Evolutionary conservation across 2,113 vertebrate species (phyloP).

Genomic region (Colaptes auratus): DNA sequence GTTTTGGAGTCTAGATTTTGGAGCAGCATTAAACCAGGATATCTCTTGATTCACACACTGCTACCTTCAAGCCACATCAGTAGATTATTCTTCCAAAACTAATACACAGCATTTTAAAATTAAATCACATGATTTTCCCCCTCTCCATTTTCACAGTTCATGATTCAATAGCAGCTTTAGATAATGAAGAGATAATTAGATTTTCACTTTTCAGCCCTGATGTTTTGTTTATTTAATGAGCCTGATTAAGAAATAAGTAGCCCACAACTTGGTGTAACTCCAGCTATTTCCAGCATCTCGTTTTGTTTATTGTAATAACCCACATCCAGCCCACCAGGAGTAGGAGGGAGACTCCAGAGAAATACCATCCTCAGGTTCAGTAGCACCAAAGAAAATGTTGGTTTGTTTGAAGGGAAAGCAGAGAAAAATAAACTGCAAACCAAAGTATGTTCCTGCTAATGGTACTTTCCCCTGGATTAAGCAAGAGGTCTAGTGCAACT

Average conservation of each 20-base stretch:
- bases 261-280: neutral
- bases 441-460: slow-evolving; percentile 29
- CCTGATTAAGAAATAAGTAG: neutral
- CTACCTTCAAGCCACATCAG: slow-evolving; percentile 14
- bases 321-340: slow-evolving; percentile 21
- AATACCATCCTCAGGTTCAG: neutral
- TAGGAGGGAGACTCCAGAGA: slow-evolving; percentile 18
- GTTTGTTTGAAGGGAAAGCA: slow-evolving; percentile 52
- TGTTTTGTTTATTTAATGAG: slow-evolving; percentile 7
- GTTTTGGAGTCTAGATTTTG: neutral
- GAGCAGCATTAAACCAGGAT: neutral
- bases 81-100: neutral
- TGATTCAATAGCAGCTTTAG: neutral
- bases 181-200: slow-evolving; percentile 10
- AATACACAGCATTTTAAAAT: neutral
- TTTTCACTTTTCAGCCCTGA: slow-evolving; percentile 8
- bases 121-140: neutral
- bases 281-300: slow-evolving; percentile 31
- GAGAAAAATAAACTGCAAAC: slow-evolving; percentile 61
- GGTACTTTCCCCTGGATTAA: neutral
- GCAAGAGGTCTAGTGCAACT: neutral
- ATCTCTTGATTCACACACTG: slow-evolving; percentile 19
- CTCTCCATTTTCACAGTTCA: neutral
- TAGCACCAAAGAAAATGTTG: neutral
- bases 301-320: slow-evolving; percentile 16